A percentile compares a stretch with the other conserved stretches of the same genome.
Conservation (phyloP, 1,140 invertebrate species). For the Panagrolaimus sp. region DNA sequence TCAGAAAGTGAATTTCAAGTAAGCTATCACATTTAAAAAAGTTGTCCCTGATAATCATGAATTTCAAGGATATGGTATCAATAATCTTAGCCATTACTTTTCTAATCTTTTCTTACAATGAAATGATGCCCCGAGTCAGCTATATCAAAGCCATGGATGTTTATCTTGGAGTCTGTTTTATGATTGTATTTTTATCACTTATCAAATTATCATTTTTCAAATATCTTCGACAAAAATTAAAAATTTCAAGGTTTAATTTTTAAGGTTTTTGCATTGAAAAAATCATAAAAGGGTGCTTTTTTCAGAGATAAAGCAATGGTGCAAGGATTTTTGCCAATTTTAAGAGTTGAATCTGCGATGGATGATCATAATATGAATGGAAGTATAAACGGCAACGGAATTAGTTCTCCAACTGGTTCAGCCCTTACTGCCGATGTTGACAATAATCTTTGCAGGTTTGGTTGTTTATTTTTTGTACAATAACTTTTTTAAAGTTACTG, state of each 20-base stretch:
- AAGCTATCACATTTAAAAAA: conserved; percentile 39
- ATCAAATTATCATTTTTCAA: conserved; percentile 59
- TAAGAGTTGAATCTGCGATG: not conserved
- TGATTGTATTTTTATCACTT: conserved; percentile 59
- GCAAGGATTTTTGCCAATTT: conserved; percentile 17
- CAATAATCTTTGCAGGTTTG: too few relatives aligned
- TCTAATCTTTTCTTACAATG: conserved; percentile 94
- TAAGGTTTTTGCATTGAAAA: conserved; percentile 78
- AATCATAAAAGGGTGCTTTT: conserved; percentile 38
- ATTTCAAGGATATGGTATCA: conserved; percentile 81
- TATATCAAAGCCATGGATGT: conserved; percentile 98
- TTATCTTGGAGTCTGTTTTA: conserved; percentile 74
- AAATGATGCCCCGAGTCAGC: conserved; percentile 76
- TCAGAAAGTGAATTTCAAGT: conserved; percentile 47
- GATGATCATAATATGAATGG: too few relatives aligned
- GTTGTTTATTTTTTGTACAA: too few relatives aligned
- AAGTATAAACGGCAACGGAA: too few relatives aligned
- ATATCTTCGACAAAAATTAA: conserved; percentile 68
- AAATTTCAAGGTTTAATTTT: conserved; percentile 76
- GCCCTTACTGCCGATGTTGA: too few relatives aligned
- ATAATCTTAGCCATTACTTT: conserved; percentile 92
- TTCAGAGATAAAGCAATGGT: conserved; percentile 39
- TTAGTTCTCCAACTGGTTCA: too few relatives aligned
- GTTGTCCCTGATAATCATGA: conserved; percentile 22
- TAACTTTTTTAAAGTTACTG: too few relatives aligned